phyloP scores from a whole-genome alignment of 2,888 invertebrate species.

The Orthonevra nobilis region DNA sequence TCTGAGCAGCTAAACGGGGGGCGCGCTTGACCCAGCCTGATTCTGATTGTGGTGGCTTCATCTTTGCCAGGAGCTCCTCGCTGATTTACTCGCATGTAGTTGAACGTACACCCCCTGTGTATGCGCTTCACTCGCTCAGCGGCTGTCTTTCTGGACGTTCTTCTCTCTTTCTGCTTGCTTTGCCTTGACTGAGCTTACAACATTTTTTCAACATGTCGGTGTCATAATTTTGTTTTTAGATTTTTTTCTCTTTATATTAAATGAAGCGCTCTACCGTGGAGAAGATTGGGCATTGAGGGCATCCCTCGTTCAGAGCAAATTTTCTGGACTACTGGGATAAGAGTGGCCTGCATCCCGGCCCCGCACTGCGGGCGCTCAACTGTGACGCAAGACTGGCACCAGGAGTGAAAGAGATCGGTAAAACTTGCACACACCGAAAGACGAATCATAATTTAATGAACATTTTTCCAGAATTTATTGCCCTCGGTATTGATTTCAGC shows the following conservation, averaged over 20 bases:
- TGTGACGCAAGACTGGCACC: constrained; percentile 44
- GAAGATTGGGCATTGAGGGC: constrained; percentile 63
- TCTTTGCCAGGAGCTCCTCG: constrained; percentile 44
- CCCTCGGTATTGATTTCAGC: constrained; percentile 80
- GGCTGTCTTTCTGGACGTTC: constrained; percentile 50
- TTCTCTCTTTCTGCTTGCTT: background rate
- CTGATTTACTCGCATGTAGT: constrained; percentile 48
- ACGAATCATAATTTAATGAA: constrained; percentile 77
- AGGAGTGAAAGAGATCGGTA: constrained; percentile 5
- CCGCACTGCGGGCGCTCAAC: constrained; percentile 49
- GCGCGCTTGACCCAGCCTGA: constrained; percentile 28
- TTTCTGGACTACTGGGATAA: constrained; percentile 61
- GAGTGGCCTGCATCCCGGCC: constrained; percentile 3
- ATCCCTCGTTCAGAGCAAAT: constrained; percentile 59
- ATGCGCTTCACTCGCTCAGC: constrained; percentile 51
- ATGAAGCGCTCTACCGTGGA: constrained; percentile 8
- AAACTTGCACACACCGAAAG: constrained; percentile 33
- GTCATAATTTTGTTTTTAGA: constrained; percentile 67
- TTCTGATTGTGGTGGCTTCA: constrained; percentile 31
- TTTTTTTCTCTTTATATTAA: no score
- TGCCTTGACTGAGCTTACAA: constrained; percentile 39
- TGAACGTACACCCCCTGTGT: constrained; percentile 20
- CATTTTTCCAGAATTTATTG: constrained; percentile 80
- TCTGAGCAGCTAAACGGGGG: constrained; percentile 42
- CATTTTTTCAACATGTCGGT: constrained; percentile 69